A percentile compares a stretch with the other conserved stretches of the same genome.
Evolutionary conservation across 2,888 invertebrate species (phyloP).

Genomic region (Geotrupes spiniger): DNA sequence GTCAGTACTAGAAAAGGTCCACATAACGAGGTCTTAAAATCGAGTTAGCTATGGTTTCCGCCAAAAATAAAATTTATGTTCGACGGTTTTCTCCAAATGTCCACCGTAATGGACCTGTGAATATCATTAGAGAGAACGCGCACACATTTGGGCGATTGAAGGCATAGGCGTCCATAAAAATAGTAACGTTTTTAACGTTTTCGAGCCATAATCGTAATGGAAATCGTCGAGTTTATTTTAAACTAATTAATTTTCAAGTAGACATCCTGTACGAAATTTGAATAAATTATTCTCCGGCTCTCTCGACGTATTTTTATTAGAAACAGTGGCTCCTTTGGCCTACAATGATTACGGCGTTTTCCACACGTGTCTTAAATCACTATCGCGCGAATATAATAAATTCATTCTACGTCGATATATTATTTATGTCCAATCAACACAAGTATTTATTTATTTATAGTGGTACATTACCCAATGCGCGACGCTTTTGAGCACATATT

Average conservation of each 20-base stretch:
- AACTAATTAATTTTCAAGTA: no score
- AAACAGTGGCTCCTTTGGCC: background rate
- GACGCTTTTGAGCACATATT: background rate
- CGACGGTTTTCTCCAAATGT: constrained; percentile 29
- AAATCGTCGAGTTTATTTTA: no score
- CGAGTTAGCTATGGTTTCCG: constrained; percentile 30
- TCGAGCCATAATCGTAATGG: no score
- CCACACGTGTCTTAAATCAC: background rate
- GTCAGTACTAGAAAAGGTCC: constrained; percentile 30
- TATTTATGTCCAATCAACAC: constrained; percentile 32
- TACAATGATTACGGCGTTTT: no score
- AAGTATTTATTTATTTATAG: constrained; percentile 29
- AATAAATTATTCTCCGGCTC: no score
- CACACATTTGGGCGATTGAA: background rate
- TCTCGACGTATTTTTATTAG: no score
- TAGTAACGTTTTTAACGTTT: no score
- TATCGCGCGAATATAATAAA: no score
- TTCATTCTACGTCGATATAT: constrained; percentile 24
- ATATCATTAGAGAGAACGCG: constrained; percentile 27
- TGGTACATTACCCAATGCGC: background rate
- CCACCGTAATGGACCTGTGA: constrained; percentile 29
- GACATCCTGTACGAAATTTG: no score
- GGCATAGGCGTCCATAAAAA: no score
- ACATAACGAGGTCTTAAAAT: constrained; percentile 31
- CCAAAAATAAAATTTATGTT: constrained; percentile 34